Evolutionary conservation across 1,140 invertebrate genomes (phyloP), one percentile per base, ranked within the genome.

Genomic region (Drosophila pseudoananassae): DNA sequence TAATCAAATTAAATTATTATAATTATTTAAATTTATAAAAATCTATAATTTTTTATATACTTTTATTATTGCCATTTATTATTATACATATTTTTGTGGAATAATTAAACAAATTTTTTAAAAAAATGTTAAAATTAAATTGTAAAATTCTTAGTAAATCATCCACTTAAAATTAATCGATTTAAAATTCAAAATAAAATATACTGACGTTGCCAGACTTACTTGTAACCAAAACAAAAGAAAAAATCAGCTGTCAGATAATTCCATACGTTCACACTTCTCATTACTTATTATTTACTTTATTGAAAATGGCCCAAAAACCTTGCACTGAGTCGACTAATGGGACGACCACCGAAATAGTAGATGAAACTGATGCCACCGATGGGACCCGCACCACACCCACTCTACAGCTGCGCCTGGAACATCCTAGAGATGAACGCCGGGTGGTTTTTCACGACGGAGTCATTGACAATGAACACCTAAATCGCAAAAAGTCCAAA

Each of bases 401-500:
- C 6, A 95, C 95, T 49, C 93, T 98, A 14, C 93, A 94, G 56
- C 92, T 98, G 43, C 95, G 94, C 47, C 55, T 88, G 12, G 83
- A 88, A 14, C 94, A 94, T 65, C 97, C 96, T 1, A 94, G 94
- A 89, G 93, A 93, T 36, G 93, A 94, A 71, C 96, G 97, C 92
- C 95, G 97, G 92, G 97, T 98, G 3, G 95, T 96, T 76, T 98
- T 97, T 96, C 95, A 95, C 25, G 94, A 95, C 57, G 97, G 95
- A 71, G 98, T 97, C 1, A 96, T 98, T 14, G 97, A 98, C 91
- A 98, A 98, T 93, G 97, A 98, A 92, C 92, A 97, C 90, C 94
- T 98, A 95, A 96, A 97, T 85, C 97, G 96, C 92, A 98, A 97
- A 92, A 98, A 98, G 92, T 98, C 97, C 53, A 98, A 98, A 94